Conservation (phyloP, 2,797 vertebrate species). For the Microcaecilia unicolor region DNA sequence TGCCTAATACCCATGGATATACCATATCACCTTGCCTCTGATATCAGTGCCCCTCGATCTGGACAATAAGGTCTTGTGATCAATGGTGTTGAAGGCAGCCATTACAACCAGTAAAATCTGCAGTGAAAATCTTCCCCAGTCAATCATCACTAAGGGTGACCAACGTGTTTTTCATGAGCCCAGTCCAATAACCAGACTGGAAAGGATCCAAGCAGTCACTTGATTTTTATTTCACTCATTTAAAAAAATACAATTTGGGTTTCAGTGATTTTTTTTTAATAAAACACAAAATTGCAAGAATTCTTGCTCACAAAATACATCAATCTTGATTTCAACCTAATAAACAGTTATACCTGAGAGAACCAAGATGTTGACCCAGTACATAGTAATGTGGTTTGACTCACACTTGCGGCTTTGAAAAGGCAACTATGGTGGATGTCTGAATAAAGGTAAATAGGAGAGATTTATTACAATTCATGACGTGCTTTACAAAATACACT, state of each 20-base stretch:
- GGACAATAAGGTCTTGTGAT: no score
- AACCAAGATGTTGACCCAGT: conserved; percentile 16
- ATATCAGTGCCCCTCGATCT: no score
- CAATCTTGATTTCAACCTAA: conserved; percentile 1
- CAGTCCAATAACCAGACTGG: no score
- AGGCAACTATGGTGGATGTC: background rate
- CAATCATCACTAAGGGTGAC: no score
- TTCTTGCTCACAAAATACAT: conserved; percentile 23
- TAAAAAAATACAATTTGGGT: conserved; percentile 41
- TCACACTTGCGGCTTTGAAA: conserved; percentile 8
- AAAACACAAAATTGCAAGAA: conserved; percentile 14
- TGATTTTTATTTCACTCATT: no score
- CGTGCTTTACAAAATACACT: background rate
- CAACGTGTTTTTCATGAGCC: no score
- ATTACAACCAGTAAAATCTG: no score
- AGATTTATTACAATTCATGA: background rate
- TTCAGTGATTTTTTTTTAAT: conserved; percentile 27
- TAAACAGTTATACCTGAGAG: conserved; percentile 18
- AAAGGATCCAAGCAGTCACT: no score
- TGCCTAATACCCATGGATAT: no score
- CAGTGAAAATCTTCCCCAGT: no score
- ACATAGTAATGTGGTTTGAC: conserved; percentile 13
- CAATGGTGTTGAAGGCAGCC: no score
- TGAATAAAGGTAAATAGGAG: conserved; percentile 13
- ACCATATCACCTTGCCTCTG: no score